A percentile compares a stretch with the other conserved stretches of the same genome.
Evolutionary conservation across 2,888 invertebrate species (phyloP).

Genomic region (Melanotus villosus): DNA sequence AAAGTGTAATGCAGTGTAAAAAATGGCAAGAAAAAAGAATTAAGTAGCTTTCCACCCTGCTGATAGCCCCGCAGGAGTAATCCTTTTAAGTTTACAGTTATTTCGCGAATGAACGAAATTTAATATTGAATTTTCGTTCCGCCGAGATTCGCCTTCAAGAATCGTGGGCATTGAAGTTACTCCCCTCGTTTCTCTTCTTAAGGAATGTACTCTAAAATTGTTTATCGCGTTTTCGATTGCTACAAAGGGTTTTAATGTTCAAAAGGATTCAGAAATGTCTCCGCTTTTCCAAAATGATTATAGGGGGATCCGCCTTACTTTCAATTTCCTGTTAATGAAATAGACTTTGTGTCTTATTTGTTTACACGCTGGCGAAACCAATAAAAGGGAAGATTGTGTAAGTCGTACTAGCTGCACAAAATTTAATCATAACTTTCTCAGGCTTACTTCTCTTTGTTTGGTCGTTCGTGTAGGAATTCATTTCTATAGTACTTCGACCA

Average conservation of each 20-base stretch:
- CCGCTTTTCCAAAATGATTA: background rate
- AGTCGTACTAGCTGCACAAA: too few species aligned
- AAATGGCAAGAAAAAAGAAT: slow-evolving; percentile 27
- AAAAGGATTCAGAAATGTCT: background rate
- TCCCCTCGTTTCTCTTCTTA: background rate
- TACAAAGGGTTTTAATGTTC: slow-evolving; percentile 4
- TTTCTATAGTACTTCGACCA: too few species aligned
- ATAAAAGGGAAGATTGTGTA: too few species aligned
- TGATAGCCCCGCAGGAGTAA: slow-evolving; percentile 32
- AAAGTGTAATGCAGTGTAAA: slow-evolving; percentile 26
- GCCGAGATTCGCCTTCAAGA: slow-evolving; percentile 1
- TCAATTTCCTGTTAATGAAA: too few species aligned
- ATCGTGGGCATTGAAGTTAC: slow-evolving; percentile 3
- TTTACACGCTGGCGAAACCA: too few species aligned
- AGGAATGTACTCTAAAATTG: slow-evolving; percentile 2
- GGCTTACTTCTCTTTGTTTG: too few species aligned
- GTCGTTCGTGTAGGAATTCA: too few species aligned
- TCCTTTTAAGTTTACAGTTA: slow-evolving; percentile 32
- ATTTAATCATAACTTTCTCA: too few species aligned
- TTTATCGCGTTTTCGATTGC: background rate
- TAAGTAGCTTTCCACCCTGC: slow-evolving; percentile 26
- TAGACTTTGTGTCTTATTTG: too few species aligned
- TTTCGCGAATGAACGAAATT: slow-evolving; percentile 30
- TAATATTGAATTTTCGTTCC: slow-evolving; percentile 26
- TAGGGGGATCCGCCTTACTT: background rate